Conservation (phyloP, 2,888 invertebrate genomes). For the Steinernema carpocapsae region DNA sequence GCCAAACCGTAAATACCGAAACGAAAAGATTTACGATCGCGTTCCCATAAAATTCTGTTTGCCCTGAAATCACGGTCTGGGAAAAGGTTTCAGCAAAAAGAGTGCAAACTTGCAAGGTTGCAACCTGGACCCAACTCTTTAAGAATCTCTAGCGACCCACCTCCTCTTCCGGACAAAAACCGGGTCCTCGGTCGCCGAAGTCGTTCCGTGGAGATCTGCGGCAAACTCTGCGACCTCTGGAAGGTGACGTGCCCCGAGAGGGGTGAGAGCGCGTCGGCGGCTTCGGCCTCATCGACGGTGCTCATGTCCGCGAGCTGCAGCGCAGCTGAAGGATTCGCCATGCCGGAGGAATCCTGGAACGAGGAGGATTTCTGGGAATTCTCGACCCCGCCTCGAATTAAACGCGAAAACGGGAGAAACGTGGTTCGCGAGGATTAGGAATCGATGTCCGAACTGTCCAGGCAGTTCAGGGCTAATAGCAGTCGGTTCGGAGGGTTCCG, state of each 20-base stretch:
- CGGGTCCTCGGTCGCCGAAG: conserved; percentile 22
- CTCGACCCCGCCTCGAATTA: no score
- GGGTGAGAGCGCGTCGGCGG: conserved; percentile 14
- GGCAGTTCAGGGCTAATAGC: background rate
- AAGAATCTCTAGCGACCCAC: background rate
- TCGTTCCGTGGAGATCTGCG: conserved; percentile 31
- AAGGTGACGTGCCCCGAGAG: conserved; percentile 31
- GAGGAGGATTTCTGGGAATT: background rate
- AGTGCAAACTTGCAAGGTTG: no score
- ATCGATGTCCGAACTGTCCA: no score
- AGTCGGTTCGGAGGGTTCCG: background rate
- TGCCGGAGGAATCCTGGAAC: conserved; percentile 4
- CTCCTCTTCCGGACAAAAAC: conserved; percentile 25
- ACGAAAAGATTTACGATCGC: background rate
- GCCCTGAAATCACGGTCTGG: background rate
- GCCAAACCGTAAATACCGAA: no score
- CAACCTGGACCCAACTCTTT: no score
- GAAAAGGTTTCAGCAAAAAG: no score
- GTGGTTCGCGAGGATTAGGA: no score
- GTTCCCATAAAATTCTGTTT: background rate
- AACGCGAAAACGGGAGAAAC: no score
- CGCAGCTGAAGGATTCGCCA: conserved; percentile 21
- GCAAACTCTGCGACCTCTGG: conserved; percentile 29
- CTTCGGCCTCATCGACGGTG: conserved; percentile 24
- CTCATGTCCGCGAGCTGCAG: conserved; percentile 25